Conservation (phyloP, 2,113 vertebrate species). For the Coptodon rendalli region DNA sequence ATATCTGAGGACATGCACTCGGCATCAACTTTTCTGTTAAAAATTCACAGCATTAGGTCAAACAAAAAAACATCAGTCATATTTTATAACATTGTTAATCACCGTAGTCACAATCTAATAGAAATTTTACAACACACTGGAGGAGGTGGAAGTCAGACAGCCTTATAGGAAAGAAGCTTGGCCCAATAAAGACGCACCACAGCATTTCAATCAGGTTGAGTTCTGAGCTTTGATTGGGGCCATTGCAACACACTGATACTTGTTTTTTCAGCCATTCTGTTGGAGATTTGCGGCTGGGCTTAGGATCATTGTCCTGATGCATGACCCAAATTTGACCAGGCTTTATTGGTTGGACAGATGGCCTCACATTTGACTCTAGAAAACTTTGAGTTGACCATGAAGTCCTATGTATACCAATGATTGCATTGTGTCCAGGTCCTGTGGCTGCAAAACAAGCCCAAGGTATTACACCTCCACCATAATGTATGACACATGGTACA, state of each 20-base stretch:
- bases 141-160: neutral
- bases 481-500: neutral
- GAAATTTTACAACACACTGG: neutral
- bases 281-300: neutral
- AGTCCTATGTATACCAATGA: neutral
- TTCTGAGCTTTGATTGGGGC: neutral
- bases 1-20: conserved; percentile 19
- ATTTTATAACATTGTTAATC: conserved; percentile 9
- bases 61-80: conserved; percentile 16
- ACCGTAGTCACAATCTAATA: conserved; percentile 3
- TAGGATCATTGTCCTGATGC: neutral
- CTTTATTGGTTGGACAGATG: neutral
- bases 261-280: neutral
- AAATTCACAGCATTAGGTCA: conserved; percentile 43
- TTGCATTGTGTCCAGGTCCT: neutral
- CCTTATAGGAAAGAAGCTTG: neutral
- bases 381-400: neutral
- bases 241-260: neutral
- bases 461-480: neutral
- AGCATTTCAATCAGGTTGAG: neutral
- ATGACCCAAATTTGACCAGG: neutral
- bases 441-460: neutral
- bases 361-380: neutral
- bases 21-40: conserved; percentile 10
- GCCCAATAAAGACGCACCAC: neutral